Base-by-base conservation (phyloP, 2,113 vertebrate species). In the Larimichthys polyactis region DNA sequence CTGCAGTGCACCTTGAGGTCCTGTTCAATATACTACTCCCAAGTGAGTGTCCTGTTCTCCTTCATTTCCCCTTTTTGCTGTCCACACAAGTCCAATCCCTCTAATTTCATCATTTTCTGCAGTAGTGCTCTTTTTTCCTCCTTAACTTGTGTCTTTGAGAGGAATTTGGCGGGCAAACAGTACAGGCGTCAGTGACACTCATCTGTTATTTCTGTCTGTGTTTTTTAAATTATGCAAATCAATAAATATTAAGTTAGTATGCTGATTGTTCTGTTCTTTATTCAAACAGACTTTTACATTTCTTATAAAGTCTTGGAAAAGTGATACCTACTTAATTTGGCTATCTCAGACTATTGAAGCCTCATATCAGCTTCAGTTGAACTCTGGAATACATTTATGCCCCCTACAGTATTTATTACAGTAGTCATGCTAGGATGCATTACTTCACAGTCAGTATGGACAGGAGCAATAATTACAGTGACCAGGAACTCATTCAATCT, bases 21-120 rank as follows among this genome's bases (percentile, higher is more conserved):
- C 17, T 9, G 79, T 85, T 90, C 89, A 87, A 88, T 93, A 89
- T 80, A 87, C 84, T 63, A 40, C 75, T 92, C 90, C 91, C 87
- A 80, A 84, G 92, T 79, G 89, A 85, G 57, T 79, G 46, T 88
- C 54, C 71, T 51, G 67, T 68, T 89, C 84, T 88, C 86, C 78
- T 91, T 91, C 79, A 84, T 85, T 89, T 86, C 68, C 63, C 86
- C 84, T 85, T 88, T 85, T 71, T 17, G 24, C 32, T 70, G 63
- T 87, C 55, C 63, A 79, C 86, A 60, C 3, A 16, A n/a, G 65
- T 32, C 22, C 22, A 62, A 48, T 49, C 10, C 3, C 55, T 80
- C 52, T 71, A 57, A 79, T 87, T 86, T 79, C 24, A 77, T 80
- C 58, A 54, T 24, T 55, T 63, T 72, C 59, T 8, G 5, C 71